Evolutionary conservation across 2,113 vertebrate genomes (phyloP), one percentile per base, ranked within the genome.

Genomic region (Tursiops truncatus): DNA sequence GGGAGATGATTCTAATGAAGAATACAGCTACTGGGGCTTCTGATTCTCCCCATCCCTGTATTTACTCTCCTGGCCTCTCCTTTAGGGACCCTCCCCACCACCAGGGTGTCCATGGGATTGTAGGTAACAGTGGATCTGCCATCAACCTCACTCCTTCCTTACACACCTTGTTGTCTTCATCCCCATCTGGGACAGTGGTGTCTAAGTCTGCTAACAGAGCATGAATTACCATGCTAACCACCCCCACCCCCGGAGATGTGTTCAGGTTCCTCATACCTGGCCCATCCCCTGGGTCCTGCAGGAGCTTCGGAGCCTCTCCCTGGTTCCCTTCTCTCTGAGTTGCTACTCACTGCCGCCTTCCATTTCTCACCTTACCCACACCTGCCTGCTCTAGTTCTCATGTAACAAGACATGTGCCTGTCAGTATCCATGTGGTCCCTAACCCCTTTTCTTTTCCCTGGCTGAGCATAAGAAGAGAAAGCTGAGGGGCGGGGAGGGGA

Each of bases 231-330:
- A 95, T 94, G 91, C 70, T 95, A 97, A 87, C 96, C 74, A 68
- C 33, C 15, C 53, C 50, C 13, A 3, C 36, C 96, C 68, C 86
- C 56, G 63, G 91, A 86, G 96, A 95, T 10, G 70, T 33, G 23
- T 93, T 89, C 96, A 91, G 41, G 89, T 70, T 96, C 93, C 81
- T 84, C 74, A 95, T 87, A 84, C 70, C 92, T 94, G 71, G 25
- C 25, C 12, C 71, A 84, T 96, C 97, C 92, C 94, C 74, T 94
- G 96, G 95, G 96, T 87, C 92, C 71, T 80, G 36, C n/a, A 47
- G 93, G 41, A 56, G 25, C 41, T 79, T 65, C 41, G 73, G 82
- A 73, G 50, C 10, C 10, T 41, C 74, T 92, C 9, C 31, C 70
- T 70, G 20, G 28, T 58, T 67, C 60, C 53, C 21, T 62, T 62